Percentiles rank a stretch among this genome's conserved stretches.
Evolutionary conservation across 2,113 vertebrate genomes (phyloP).

Genomic region (Hydrochoerus hydrochaeris): DNA sequence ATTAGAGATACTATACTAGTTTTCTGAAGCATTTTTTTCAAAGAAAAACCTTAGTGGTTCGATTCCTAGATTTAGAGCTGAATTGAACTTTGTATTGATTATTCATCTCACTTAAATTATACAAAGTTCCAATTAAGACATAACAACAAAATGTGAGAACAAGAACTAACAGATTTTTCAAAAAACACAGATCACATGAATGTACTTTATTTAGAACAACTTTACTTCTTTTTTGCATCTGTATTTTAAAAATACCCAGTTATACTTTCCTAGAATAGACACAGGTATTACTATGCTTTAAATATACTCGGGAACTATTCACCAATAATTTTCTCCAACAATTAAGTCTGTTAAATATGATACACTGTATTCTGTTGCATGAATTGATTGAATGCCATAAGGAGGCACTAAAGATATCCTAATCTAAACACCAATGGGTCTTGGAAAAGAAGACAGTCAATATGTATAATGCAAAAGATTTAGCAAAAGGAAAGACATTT

Average conservation of each 20-base stretch:
- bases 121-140: constrained; percentile 57
- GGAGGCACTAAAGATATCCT: neutral
- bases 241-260: constrained; percentile 56
- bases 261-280: constrained; percentile 54
- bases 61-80: neutral
- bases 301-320: constrained; percentile 68
- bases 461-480: constrained; percentile 40
- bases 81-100: constrained; percentile 65
- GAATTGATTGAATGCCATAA: constrained; percentile 60
- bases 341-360: constrained; percentile 67
- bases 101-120: constrained; percentile 45
- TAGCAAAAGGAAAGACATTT: constrained; percentile 35
- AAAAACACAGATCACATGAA: constrained; percentile 46
- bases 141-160: constrained; percentile 56
- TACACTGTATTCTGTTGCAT: constrained; percentile 39
- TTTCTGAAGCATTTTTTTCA: constrained; percentile 21
- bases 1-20: neutral
- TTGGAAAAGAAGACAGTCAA: constrained; percentile 46
- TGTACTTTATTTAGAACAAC: constrained; percentile 31
- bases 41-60: constrained; percentile 9
- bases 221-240: constrained; percentile 55
- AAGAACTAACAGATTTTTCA: neutral
- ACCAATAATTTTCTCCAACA: constrained; percentile 68
- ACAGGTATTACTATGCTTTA: constrained; percentile 61
- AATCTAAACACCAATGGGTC: constrained; percentile 51